These are phyloP conservation scores for Scatophagus argus DNA, from an alignment of 2,113 vertebrate species.

Conservation along the genomic window DNA sequence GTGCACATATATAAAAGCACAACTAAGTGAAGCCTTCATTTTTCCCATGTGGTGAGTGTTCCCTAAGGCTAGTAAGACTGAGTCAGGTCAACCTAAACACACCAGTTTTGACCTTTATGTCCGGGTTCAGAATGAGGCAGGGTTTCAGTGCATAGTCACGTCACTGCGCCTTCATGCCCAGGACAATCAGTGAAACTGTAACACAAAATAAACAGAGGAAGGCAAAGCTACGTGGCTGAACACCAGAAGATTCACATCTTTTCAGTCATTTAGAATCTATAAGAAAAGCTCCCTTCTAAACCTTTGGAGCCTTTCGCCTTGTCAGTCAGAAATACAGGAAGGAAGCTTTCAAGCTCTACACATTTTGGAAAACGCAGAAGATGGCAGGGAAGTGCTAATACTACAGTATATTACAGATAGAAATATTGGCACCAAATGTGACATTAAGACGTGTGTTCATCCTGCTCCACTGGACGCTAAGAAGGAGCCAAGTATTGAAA, in stretches of 20 bases:
- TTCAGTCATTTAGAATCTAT: not conserved
- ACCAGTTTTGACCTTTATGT: slow-evolving; percentile 23
- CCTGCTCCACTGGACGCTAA: not conserved
- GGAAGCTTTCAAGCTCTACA: slow-evolving; percentile 26
- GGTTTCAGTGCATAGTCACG: slow-evolving; percentile 68
- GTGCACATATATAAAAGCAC: slow-evolving; percentile 29
- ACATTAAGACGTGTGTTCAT: slow-evolving; percentile 37
- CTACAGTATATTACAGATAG: slow-evolving; percentile 29
- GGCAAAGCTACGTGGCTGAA: slow-evolving; percentile 39
- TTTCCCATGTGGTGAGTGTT: slow-evolving; percentile 55
- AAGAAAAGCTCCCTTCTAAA: not conserved
- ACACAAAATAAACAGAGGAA: slow-evolving; percentile 10
- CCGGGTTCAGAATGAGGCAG: slow-evolving; percentile 43
- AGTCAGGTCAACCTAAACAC: slow-evolving; percentile 40
- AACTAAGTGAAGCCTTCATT: slow-evolving; percentile 54
- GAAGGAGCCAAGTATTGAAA: slow-evolving; percentile 33
- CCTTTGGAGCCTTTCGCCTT: not conserved
- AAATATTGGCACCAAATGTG: slow-evolving; percentile 75
- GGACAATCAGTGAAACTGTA: slow-evolving; percentile 16
- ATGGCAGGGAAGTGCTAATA: slow-evolving; percentile 43
- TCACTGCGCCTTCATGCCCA: slow-evolving; percentile 46
- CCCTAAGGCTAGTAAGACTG: slow-evolving; percentile 42
- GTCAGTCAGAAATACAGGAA: not conserved
- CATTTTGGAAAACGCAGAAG: slow-evolving; percentile 7
- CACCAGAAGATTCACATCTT: slow-evolving; percentile 19